Conservation (phyloP, 2,113 vertebrate genomes). For the Rhegmatorhina hoffmannsi region DNA sequence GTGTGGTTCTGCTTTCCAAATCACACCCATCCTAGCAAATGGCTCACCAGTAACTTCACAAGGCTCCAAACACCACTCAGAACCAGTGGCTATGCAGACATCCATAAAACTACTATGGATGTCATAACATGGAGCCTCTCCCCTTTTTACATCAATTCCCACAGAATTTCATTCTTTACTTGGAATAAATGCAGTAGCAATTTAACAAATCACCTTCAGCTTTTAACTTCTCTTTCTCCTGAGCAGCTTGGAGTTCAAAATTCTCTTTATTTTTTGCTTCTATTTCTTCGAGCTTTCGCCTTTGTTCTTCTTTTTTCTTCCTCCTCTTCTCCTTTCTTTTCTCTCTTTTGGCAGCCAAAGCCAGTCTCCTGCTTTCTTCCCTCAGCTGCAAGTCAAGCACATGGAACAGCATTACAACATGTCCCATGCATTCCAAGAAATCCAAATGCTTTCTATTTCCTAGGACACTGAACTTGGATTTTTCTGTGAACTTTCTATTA, state of each 20-base stretch:
- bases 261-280: constrained; percentile 97
- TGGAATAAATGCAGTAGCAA: background rate
- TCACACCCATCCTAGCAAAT: background rate
- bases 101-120: accelerated
- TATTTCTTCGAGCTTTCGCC: constrained; percentile 89
- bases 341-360: constrained; percentile 96
- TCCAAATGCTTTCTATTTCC: background rate
- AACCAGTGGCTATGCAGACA: background rate
- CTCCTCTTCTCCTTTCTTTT: constrained; percentile 97
- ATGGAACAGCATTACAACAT: background rate
- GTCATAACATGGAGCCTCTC: background rate
- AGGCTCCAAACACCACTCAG: background rate
- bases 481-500: background rate
- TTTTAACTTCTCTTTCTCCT: constrained; percentile 91
- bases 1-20: background rate
- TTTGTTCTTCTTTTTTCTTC: constrained; percentile 93
- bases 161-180: background rate
- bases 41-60: background rate
- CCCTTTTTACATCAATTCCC: background rate
- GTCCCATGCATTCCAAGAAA: background rate
- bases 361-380: constrained; percentile 97
- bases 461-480: accelerated
- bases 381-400: constrained; percentile 71
- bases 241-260: constrained; percentile 90
- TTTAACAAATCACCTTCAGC: constrained; percentile 82